Conservation (phyloP, 2,113 vertebrate species). For the Corythaixoides concolor region DNA sequence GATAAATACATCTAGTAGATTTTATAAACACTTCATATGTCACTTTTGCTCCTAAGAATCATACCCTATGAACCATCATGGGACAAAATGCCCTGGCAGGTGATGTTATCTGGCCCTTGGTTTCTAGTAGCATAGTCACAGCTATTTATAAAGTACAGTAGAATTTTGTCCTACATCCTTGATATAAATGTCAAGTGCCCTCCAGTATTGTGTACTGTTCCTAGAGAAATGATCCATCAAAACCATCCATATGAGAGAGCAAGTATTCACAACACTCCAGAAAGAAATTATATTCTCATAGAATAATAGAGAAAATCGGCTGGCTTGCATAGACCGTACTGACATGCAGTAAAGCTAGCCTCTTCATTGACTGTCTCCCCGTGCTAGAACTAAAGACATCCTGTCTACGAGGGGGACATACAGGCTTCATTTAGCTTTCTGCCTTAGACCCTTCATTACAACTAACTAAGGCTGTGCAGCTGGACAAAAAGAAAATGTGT, state of each 20-base stretch:
- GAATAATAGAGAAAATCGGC: background rate
- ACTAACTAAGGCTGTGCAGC: background rate
- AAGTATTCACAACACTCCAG: slow-evolving; percentile 12
- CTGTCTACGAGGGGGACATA: background rate
- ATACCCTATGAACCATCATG: background rate
- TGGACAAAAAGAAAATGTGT: background rate
- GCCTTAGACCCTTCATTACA: background rate
- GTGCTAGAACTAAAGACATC: background rate
- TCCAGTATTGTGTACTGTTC: background rate
- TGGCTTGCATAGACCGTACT: background rate
- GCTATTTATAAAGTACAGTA: background rate
- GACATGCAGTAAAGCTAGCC: background rate
- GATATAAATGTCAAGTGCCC: slow-evolving; percentile 47
- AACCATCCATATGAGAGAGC: background rate
- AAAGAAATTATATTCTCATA: background rate
- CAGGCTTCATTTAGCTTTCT: background rate
- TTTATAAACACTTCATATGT: background rate
- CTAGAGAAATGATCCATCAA: slow-evolving; percentile 44
- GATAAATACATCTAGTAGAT: background rate
- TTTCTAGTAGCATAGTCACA: background rate
- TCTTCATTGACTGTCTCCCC: background rate
- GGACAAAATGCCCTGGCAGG: background rate
- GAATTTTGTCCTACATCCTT: slow-evolving; percentile 15
- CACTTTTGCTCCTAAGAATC: background rate
- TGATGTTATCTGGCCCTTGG: background rate